A percentile compares a stretch with the other conserved stretches of the same genome.
Evolutionary conservation across 2,797 vertebrate species (phyloP).

Genomic region (Cottoperca gobio): DNA sequence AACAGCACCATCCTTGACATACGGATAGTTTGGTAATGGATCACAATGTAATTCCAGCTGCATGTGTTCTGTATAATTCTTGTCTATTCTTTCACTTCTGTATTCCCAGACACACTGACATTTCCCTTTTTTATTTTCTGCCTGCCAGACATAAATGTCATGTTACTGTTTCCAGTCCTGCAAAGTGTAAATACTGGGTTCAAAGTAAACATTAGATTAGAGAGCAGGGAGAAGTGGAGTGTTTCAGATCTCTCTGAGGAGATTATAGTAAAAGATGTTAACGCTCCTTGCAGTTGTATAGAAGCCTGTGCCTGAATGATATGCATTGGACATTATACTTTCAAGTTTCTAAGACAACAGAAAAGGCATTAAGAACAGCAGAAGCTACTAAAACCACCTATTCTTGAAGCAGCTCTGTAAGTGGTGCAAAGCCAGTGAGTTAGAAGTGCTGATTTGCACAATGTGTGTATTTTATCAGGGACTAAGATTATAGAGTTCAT

Average conservation of each 20-base stretch:
- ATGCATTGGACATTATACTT: background rate
- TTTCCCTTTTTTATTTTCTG: constrained; percentile 24
- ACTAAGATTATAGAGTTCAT: background rate
- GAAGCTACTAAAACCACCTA: constrained; percentile 2
- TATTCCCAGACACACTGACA: background rate
- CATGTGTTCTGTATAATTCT: constrained; percentile 2
- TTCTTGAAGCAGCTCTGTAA: background rate
- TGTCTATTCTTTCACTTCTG: constrained; percentile 5
- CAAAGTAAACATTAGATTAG: constrained; percentile 46
- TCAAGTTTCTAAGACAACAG: background rate
- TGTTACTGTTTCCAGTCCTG: constrained; percentile 16
- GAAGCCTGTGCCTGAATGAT: constrained; percentile 11
- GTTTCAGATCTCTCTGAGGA: constrained; percentile 31
- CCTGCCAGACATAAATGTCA: constrained; percentile 14
- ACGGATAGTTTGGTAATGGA: constrained; percentile 12
- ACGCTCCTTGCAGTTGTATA: background rate
- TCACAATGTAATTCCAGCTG: background rate
- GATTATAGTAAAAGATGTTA: background rate
- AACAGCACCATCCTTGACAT: background rate
- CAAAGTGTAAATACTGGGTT: constrained; percentile 22
- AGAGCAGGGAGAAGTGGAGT: constrained; percentile 32
- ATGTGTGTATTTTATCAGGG: constrained; percentile 11
- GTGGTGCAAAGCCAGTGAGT: background rate
- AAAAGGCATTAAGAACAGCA: background rate
- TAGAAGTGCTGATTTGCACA: constrained; percentile 11